phyloP scores from a whole-genome alignment of 2,797 vertebrate species.

The Paramormyrops hopkinsi region DNA sequence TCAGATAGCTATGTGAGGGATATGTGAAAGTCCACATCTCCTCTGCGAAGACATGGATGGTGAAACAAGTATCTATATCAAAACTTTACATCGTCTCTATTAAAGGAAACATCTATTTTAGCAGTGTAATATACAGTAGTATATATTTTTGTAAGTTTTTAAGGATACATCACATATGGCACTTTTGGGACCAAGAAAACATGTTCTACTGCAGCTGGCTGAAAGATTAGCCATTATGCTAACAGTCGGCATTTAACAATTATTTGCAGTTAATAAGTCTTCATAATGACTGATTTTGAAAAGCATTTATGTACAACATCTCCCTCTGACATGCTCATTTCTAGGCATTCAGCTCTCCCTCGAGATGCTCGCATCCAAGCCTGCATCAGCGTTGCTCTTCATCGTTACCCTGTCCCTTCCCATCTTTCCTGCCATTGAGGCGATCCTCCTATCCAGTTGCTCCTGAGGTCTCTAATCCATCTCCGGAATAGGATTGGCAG shows the following conservation, averaged over 20 bases:
- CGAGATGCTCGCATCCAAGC: neutral
- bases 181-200: neutral
- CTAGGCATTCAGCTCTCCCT: neutral
- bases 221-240: neutral
- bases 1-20: neutral
- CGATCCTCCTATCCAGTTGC: conserved; percentile 44
- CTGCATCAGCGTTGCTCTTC: neutral
- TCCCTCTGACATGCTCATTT: neutral
- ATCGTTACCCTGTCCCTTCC: neutral
- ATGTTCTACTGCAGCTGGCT: neutral
- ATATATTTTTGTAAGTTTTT: neutral
- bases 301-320: neutral
- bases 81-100: neutral
- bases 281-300: neutral
- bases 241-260: neutral
- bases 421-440: conserved; percentile 6
- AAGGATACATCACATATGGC: neutral
- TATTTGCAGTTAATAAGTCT: neutral
- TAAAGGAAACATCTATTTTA: neutral
- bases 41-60: neutral
- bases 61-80: neutral
- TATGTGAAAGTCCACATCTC: neutral
- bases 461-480: conserved; percentile 47
- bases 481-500: conserved; percentile 55
- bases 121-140: neutral